phyloP scores from a whole-genome alignment of 2,113 vertebrate species.

The Siniperca knerii region DNA sequence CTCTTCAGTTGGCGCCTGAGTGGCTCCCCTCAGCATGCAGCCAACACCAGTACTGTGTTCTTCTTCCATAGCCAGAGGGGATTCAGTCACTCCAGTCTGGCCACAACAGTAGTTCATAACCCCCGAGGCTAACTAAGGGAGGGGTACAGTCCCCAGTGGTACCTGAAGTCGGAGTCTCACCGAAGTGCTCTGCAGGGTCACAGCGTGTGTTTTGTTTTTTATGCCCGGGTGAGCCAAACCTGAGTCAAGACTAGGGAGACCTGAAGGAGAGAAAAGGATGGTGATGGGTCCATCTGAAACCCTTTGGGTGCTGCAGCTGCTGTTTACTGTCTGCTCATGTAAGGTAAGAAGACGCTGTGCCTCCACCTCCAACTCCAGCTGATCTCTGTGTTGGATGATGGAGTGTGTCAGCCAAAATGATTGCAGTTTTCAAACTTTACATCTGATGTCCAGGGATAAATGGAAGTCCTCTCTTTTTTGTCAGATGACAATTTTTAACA shows the following conservation, averaged over 20 bases:
- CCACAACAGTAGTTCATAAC: background rate
- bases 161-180: background rate
- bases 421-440: background rate
- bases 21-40: constrained; percentile 46
- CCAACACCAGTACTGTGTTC: constrained; percentile 31
- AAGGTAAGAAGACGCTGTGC: constrained; percentile 50
- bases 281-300: constrained; percentile 45
- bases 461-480: background rate
- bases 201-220: background rate
- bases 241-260: constrained; percentile 12
- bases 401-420: background rate
- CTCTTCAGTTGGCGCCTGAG: constrained; percentile 21
- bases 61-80: constrained; percentile 31
- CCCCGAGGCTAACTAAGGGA: constrained; percentile 6
- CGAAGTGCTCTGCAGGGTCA: constrained; percentile 8
- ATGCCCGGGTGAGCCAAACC: constrained; percentile 14
- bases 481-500: background rate
- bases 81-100: constrained; percentile 5
- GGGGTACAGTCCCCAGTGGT: background rate
- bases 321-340: constrained; percentile 44
- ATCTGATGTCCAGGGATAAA: background rate
- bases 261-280: constrained; percentile 21
- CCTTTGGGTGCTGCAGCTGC: constrained; percentile 55
- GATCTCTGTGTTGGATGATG: background rate
- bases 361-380: background rate